A percentile compares a stretch with the other conserved stretches of the same genome.
phyloP scores from a whole-genome alignment of 2,797 vertebrate species.

The Spheniscus humboldti region DNA sequence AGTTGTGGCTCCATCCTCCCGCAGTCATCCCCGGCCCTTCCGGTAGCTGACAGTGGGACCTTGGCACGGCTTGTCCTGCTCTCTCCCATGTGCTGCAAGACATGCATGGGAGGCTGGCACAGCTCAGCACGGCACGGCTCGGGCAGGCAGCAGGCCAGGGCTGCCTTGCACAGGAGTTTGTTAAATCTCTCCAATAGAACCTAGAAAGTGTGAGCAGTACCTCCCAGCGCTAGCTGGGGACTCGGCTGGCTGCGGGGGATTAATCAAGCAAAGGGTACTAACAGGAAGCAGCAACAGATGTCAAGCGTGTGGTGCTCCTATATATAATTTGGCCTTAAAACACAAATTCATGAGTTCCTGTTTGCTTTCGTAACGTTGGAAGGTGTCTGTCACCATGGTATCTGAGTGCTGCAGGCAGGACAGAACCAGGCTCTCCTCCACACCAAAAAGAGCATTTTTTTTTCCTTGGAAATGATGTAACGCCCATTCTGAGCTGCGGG shows the following conservation, averaged over 20 bases:
- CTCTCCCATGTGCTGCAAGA: rapidly evolving
- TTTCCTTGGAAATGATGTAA: not conserved
- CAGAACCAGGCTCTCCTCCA: not conserved
- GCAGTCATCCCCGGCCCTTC: rapidly evolving
- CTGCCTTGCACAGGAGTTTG: not conserved
- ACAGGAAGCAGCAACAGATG: not conserved
- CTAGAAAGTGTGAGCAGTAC: not conserved
- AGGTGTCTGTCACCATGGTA: conserved; percentile 39
- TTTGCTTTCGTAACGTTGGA: not conserved
- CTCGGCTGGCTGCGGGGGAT: not conserved
- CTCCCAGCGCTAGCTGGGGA: not conserved
- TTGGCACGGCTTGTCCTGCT: not conserved
- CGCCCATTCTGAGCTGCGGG: not conserved
- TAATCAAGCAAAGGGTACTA: not conserved
- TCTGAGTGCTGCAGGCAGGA: not conserved
- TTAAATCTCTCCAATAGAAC: not conserved
- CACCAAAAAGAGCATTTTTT: not conserved
- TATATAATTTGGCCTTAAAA: not conserved
- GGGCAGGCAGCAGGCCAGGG: not conserved
- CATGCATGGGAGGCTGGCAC: not conserved
- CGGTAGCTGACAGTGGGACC: not conserved
- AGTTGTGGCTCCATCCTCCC: not conserved
- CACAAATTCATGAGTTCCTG: not conserved
- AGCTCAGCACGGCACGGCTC: not conserved
- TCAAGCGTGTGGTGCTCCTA: not conserved